A percentile compares a stretch with the other conserved stretches of the same genome.
Conservation (phyloP, 2,888 invertebrate genomes). For the Pocota personata region DNA sequence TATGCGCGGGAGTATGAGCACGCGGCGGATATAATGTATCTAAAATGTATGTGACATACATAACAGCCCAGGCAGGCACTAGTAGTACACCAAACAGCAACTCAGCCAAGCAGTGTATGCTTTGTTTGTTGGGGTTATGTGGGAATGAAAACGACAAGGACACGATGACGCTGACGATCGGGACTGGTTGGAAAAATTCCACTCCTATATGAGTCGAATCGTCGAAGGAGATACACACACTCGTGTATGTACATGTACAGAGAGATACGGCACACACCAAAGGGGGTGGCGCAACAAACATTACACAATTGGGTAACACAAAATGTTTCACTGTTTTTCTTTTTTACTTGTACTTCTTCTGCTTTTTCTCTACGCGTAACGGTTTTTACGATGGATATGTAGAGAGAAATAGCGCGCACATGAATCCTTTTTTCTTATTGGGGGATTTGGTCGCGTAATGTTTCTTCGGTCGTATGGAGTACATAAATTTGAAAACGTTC, state of each 20-base stretch:
- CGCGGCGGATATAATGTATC: slow-evolving; percentile 74
- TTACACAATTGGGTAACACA: slow-evolving; percentile 74
- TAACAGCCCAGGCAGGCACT: slow-evolving; percentile 55
- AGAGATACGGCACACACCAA: slow-evolving; percentile 37
- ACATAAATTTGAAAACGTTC: slow-evolving; percentile 60
- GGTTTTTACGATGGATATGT: neutral
- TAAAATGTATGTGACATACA: slow-evolving; percentile 73
- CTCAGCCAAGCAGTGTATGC: slow-evolving; percentile 42
- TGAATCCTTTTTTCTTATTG: slow-evolving; percentile 74
- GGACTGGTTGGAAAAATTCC: slow-evolving; percentile 73
- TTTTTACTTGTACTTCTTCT: slow-evolving; percentile 35
- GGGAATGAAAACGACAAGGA: slow-evolving; percentile 73
- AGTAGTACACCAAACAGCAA: slow-evolving; percentile 39
- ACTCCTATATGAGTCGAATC: slow-evolving; percentile 71
- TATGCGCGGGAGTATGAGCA: slow-evolving; percentile 74
- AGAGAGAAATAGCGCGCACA: slow-evolving; percentile 33
- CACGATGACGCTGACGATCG: slow-evolving; percentile 67
- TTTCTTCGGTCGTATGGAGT: slow-evolving; percentile 68
- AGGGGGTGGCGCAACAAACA: slow-evolving; percentile 71
- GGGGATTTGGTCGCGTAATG: slow-evolving; percentile 66
- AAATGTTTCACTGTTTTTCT: slow-evolving; percentile 69
- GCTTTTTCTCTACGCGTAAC: slow-evolving; percentile 16
- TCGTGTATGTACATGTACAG: slow-evolving; percentile 16
- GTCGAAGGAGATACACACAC: slow-evolving; percentile 47
- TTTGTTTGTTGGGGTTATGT: slow-evolving; percentile 73